A percentile compares a stretch with the other conserved stretches of the same genome.
Evolutionary conservation across 2,113 vertebrate species (phyloP).

Genomic region (Ictidomys tridecemlineatus): DNA sequence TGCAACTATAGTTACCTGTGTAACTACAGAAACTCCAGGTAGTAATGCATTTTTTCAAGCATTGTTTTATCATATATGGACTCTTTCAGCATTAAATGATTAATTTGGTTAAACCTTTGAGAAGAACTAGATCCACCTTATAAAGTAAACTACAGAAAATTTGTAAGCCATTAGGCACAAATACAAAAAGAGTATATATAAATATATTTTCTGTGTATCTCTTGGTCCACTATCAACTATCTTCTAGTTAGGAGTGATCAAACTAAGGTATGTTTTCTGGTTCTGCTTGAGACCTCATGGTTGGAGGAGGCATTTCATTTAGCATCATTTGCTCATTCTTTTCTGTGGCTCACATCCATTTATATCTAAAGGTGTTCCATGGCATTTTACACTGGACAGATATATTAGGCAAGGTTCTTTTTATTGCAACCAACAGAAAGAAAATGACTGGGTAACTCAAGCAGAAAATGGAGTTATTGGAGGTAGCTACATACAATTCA

Average conservation of each 20-base stretch:
- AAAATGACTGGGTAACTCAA: conserved; percentile 55
- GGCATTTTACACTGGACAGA: conserved; percentile 33
- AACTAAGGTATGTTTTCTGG: neutral
- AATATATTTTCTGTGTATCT: neutral
- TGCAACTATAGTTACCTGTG: neutral
- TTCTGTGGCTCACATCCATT: neutral
- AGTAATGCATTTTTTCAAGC: neutral
- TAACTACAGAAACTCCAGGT: neutral
- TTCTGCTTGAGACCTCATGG: neutral
- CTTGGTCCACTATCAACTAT: neutral
- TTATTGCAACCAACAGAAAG: conserved; percentile 44
- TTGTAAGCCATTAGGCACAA: neutral
- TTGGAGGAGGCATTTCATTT: neutral
- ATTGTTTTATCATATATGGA: neutral
- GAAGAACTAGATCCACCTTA: conserved; percentile 25
- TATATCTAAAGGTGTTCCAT: neutral
- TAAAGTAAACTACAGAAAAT: conserved; percentile 11
- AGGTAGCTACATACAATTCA: neutral
- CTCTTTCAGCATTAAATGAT: neutral
- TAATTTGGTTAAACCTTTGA: conserved; percentile 5
- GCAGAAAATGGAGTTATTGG: conserved; percentile 48
- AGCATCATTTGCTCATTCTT: conserved; percentile 2
- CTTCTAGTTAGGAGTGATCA: neutral
- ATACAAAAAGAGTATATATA: neutral
- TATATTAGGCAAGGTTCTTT: conserved; percentile 34